Percentiles rank a stretch among this genome's conserved stretches.
Evolutionary conservation across 2,888 invertebrate species (phyloP).

Genomic region (Spialia ferax): DNA sequence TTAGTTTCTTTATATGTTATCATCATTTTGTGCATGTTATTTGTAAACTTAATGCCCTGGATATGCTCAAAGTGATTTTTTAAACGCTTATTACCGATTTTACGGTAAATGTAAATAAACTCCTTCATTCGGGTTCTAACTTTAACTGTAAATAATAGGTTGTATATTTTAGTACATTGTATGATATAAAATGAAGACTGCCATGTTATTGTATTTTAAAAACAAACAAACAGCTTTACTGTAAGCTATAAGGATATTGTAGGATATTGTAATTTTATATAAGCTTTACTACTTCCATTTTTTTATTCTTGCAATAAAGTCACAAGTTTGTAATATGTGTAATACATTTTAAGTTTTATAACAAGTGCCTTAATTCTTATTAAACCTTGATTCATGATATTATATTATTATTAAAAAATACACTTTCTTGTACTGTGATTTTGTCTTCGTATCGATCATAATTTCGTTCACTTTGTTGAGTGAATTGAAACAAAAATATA

Average conservation of each 20-base stretch:
- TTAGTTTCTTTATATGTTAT: slow-evolving; percentile 58
- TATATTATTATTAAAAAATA: slow-evolving; percentile 50
- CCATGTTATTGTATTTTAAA: slow-evolving; percentile 79
- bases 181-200: slow-evolving; percentile 82
- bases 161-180: slow-evolving; percentile 76
- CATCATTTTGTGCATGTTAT: slow-evolving; percentile 82
- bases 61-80: slow-evolving; percentile 83
- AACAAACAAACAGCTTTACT: slow-evolving; percentile 81
- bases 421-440: slow-evolving; percentile 63
- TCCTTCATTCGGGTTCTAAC: slow-evolving; percentile 77
- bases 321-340: slow-evolving; percentile 36
- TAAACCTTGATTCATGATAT: slow-evolving; percentile 41
- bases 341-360: slow-evolving; percentile 40
- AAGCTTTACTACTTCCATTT: slow-evolving; percentile 51
- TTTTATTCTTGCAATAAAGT: slow-evolving; percentile 47
- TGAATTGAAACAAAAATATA: slow-evolving; percentile 40
- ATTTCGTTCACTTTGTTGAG: slow-evolving; percentile 41
- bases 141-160: slow-evolving; percentile 78
- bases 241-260: slow-evolving; percentile 80
- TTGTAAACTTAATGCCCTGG: slow-evolving; percentile 63
- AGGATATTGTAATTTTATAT: slow-evolving; percentile 57
- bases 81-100: slow-evolving; percentile 86
- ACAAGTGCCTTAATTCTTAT: slow-evolving; percentile 52
- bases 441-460: slow-evolving; percentile 58
- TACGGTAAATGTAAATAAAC: slow-evolving; percentile 83